Evolutionary conservation across 2,797 vertebrate species (phyloP).

Genomic region (Pagetopsis macropterus): DNA sequence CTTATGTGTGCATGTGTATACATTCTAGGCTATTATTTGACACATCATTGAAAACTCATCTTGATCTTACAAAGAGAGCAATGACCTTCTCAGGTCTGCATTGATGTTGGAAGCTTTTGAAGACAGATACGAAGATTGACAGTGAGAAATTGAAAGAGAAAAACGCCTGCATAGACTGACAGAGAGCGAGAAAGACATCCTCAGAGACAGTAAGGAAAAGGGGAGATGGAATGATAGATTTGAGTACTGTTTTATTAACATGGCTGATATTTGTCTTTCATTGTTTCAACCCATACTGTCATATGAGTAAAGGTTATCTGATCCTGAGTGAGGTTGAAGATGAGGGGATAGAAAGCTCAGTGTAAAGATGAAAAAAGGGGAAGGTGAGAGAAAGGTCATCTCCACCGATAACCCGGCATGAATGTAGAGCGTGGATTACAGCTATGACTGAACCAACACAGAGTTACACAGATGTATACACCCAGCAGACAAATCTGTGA

Average conservation of each 20-base stretch:
- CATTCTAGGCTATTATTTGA: neutral
- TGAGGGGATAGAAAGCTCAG: slow-evolving; percentile 35
- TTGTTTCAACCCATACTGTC: slow-evolving; percentile 54
- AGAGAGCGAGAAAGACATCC: slow-evolving; percentile 23
- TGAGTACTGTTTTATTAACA: slow-evolving; percentile 55
- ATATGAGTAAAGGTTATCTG: slow-evolving; percentile 70
- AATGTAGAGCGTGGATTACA: slow-evolving; percentile 39
- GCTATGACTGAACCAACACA: slow-evolving; percentile 17
- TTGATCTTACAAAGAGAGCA: slow-evolving; percentile 45
- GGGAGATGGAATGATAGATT: slow-evolving; percentile 48
- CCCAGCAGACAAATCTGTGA: slow-evolving; percentile 13
- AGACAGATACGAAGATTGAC: slow-evolving; percentile 48
- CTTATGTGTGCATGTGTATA: slow-evolving; percentile 9
- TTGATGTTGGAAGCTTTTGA: slow-evolving; percentile 41
- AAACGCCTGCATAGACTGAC: slow-evolving; percentile 2
- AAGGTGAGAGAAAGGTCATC: slow-evolving; percentile 60
- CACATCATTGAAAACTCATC: slow-evolving; percentile 37
- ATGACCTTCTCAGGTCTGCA: slow-evolving; percentile 26
- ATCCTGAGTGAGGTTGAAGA: slow-evolving; percentile 39
- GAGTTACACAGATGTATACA: slow-evolving; percentile 11
- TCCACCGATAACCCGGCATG: slow-evolving; percentile 44
- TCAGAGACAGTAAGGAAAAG: slow-evolving; percentile 18
- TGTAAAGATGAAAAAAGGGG: slow-evolving; percentile 34
- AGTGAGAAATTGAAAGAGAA: slow-evolving; percentile 25
- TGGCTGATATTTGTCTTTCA: slow-evolving; percentile 69